Evolutionary conservation across 2,888 invertebrate genomes (phyloP), one percentile per base, ranked within the genome.

Genomic region (Apoderus coryli): DNA sequence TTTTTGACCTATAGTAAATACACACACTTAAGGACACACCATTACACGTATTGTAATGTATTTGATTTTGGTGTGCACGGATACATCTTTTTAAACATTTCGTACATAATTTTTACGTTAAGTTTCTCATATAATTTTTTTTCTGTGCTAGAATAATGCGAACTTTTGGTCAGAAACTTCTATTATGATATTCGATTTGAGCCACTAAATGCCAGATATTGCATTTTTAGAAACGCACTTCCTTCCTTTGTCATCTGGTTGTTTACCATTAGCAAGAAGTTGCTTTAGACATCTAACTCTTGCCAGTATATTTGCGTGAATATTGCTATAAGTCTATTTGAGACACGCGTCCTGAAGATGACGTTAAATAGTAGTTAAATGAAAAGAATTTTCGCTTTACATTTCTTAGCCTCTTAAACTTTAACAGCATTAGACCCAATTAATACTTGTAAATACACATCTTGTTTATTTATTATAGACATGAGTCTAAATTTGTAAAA

Each of bases 341-440:
- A 16, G 11, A 19, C 7, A 27, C 3, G 10, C 27, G 27, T 9
- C 10, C 27, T 19, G 27, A 19, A 11, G 16, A 27, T 12, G 16
- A 27, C 11, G 27, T 16, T 27, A 27, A 27, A 27, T 19, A 27
- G 27, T 27, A 27, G 16, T 27, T 16, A 27, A 27, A 27, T 12
- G 27, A 16, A 10, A 12, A 4, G 13, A n/a, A 10, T 27, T 27
- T 16, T 9, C 9, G 10, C 11, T 13, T 22, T 22, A 11, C 11
- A 27, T 27, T 27, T 19, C 27, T 27, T 16, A 22, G 19, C 16
- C 27, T 16, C 22, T 19, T 27, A n/a, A 13, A 14, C 19, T 19
- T 27, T 27, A 10, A 16, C 11, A 7, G 16, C 13, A 10, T 16
- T 11, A 11, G 19, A 27, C 9, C 11, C 19, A 11, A 16, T 27